Percentiles rank a stretch among this genome's conserved stretches.
Conservation (phyloP, 2,888 invertebrate genomes). For the Meandrusa payeni region DNA sequence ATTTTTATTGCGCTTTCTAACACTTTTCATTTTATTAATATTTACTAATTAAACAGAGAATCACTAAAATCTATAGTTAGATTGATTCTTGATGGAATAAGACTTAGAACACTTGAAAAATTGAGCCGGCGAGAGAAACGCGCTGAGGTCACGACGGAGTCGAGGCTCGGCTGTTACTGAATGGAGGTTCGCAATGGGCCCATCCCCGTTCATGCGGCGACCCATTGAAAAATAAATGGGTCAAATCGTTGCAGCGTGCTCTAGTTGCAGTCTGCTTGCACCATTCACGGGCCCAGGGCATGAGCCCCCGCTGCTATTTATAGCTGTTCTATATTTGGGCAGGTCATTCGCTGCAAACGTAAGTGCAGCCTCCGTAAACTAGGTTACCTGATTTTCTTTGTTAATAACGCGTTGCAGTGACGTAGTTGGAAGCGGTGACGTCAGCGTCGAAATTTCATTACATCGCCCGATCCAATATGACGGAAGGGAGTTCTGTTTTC, state of each 20-base stretch:
- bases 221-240: conserved; percentile 79
- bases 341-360: conserved; percentile 71
- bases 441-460: conserved; percentile 36
- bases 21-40: conserved; percentile 10
- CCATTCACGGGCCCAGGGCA: conserved; percentile 63
- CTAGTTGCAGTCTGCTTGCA: conserved; percentile 63
- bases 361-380: conserved; percentile 70
- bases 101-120: neutral
- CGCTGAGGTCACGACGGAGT: conserved; percentile 60
- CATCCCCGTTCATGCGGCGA: conserved; percentile 71
- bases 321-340: conserved; percentile 76
- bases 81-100: conserved; percentile 1
- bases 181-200: conserved; percentile 68
- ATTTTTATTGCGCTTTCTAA: conserved; percentile 30
- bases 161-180: conserved; percentile 71
- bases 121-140: conserved; percentile 24
- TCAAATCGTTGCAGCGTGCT: conserved; percentile 76
- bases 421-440: conserved; percentile 63
- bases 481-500: conserved; percentile 1
- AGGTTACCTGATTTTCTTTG: conserved; percentile 79
- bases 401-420: conserved; percentile 59
- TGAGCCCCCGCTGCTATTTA: conserved; percentile 64
- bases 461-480: conserved; percentile 5
- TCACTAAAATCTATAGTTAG: too few species aligned
- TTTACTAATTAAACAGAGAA: neutral